phyloP scores from a whole-genome alignment of 37 sponge, comb jelly and placozoan genomes.

The Lycopodina hypogea region DNA sequence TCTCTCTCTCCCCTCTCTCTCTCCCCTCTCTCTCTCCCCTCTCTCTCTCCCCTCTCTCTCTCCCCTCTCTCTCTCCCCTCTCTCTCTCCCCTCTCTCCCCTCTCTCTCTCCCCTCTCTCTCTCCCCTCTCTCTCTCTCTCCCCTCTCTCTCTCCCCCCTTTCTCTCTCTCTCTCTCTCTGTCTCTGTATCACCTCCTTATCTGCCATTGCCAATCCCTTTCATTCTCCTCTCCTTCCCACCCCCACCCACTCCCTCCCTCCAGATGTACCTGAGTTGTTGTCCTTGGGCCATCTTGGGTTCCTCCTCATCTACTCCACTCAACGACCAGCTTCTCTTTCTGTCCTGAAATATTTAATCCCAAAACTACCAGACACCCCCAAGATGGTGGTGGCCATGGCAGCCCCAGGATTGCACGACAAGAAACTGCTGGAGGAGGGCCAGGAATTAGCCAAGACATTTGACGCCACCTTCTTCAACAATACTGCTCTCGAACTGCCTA shows the following conservation, averaged over 20 bases:
- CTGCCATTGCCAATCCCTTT: too few species aligned
- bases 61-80: too few species aligned
- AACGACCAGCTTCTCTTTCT: slow-evolving; percentile 50
- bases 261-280: slow-evolving; percentile 20
- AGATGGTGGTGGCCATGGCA: slow-evolving; percentile 41
- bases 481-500: slow-evolving; percentile 8
- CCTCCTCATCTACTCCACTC: slow-evolving; percentile 54
- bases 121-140: too few species aligned
- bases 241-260: not conserved
- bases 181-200: too few species aligned
- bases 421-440: slow-evolving; percentile 43
- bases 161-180: too few species aligned
- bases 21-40: too few species aligned
- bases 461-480: slow-evolving; percentile 17
- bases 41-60: too few species aligned
- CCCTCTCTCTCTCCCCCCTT: too few species aligned
- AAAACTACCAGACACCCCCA: slow-evolving; percentile 39
- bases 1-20: too few species aligned
- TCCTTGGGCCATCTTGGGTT: slow-evolving; percentile 32
- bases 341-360: slow-evolving; percentile 32
- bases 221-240: not conserved
- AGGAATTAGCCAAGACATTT: slow-evolving; percentile 15
- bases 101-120: too few species aligned
- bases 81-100: too few species aligned
- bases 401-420: slow-evolving; percentile 6